Evolutionary conservation across 1,140 invertebrate genomes (phyloP), one percentile per base, ranked within the genome.

Genomic region (Vanessa tameamea): DNA sequence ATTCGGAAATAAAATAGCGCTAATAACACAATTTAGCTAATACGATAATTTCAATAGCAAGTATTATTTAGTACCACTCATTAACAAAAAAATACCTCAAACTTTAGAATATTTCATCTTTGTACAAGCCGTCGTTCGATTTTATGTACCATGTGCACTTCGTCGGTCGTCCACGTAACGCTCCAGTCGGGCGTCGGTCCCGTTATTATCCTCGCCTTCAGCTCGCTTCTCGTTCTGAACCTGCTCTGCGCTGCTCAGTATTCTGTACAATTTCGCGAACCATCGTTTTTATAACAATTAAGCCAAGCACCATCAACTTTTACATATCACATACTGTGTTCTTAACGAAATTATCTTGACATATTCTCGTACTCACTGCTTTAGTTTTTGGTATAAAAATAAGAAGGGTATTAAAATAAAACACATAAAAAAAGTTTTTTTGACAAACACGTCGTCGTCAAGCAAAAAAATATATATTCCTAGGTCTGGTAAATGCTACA

Each of bases 241-340:
- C 66, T 69, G 66, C 66, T 59, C 66, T 15, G 57, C 23, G 37
- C 66, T 59, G 66, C 66, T 59, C 66, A 9, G 57, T 14, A n/a
- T 31, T 61, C 57, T 61, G 53, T 50, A 37, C 16, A 47, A 31
- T 61, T 61, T 61, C 14, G 57, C 57, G 26, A 61, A 31, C 53
- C 53, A 14, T 37, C 57, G 57, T 37, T 43, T 61, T 61, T 61
- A n/a, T 37, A 26, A 61, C 57, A 37, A 31, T 37, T 37, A 61
- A 15, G 31, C 6, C 66, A 47, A 37, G 66, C 53, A 55, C 66
- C 43, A 55, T 69, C 53, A 59, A 69, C 57, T 57, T 69, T 20
- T 23, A 23, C 53, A 57, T 47, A 20, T 47, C 53, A 69, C 55
- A 37, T 67, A 20, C n/a, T 55, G 47, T 55, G 65, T 55, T 14